Percentiles rank a stretch among this genome's conserved stretches.
These are phyloP conservation scores for Megalops cyprinoides DNA, from an alignment of 2,797 vertebrate species.

Conservation along the genomic window DNA sequence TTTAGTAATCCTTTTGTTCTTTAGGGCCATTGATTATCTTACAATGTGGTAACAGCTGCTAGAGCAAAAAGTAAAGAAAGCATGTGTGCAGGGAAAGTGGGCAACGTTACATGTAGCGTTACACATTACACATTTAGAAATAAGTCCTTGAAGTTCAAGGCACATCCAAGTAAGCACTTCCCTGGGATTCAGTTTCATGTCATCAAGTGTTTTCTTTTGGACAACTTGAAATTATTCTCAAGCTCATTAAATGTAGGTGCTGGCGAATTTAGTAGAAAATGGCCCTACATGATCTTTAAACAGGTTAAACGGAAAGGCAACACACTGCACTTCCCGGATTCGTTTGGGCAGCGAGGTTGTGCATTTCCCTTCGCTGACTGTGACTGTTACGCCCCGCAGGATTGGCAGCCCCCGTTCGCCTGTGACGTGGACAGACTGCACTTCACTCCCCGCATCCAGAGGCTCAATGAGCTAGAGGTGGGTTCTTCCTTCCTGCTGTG, in stretches of 20 bases:
- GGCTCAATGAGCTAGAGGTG: constrained; percentile 93
- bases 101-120: too few species aligned
- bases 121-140: background rate
- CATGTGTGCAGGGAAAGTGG: too few species aligned
- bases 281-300: background rate
- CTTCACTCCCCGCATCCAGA: constrained; percentile 94
- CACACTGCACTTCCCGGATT: too few species aligned
- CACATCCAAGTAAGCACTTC: background rate
- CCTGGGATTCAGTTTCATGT: too few species aligned
- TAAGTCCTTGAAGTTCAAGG: too few species aligned
- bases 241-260: background rate
- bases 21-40: too few species aligned
- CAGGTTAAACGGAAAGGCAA: too few species aligned
- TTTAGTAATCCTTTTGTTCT: too few species aligned
- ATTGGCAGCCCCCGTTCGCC: constrained; percentile 95
- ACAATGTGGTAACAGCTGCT: too few species aligned
- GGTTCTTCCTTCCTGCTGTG: constrained; percentile 34
- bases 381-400: constrained; percentile 65
- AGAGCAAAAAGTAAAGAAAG: too few species aligned
- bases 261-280: background rate
- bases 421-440: constrained; percentile 92
- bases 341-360: too few species aligned
- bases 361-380: background rate
- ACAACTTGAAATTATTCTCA: background rate
- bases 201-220: background rate